phyloP scores from a whole-genome alignment of 2,797 vertebrate genomes.

The Perodicticus potto region DNA sequence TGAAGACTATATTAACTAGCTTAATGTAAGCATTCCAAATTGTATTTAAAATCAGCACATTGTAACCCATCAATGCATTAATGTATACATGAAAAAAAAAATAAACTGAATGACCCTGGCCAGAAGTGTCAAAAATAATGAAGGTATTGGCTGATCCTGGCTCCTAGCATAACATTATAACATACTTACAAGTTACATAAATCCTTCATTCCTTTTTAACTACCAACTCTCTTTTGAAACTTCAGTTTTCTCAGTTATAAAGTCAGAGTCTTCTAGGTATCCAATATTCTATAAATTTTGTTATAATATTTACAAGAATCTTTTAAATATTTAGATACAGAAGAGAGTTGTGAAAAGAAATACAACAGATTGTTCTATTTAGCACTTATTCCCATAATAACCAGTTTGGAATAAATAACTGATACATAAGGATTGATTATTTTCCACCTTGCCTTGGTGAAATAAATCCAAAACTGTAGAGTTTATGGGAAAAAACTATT shows the following conservation, averaged over 20 bases:
- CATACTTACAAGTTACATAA: not conserved
- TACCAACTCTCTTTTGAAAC: not conserved
- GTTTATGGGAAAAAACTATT: not conserved
- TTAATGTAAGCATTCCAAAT: no score
- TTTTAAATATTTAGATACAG: not conserved
- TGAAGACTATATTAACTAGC: no score
- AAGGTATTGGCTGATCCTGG: not conserved
- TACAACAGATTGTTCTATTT: not conserved
- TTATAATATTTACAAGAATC: constrained; percentile 13
- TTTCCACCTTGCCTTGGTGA: not conserved
- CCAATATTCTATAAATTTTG: not conserved
- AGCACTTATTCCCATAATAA: not conserved
- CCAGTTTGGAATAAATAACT: not conserved
- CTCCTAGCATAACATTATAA: not conserved
- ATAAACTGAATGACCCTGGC: not conserved
- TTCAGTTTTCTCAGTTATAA: not conserved
- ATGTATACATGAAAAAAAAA: no score
- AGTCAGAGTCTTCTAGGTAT: not conserved
- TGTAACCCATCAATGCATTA: no score
- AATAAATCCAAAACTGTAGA: not conserved
- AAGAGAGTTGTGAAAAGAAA: constrained; percentile 39
- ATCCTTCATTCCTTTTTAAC: not conserved
- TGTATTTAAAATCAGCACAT: no score
- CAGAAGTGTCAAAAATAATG: not conserved
- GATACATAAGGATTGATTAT: not conserved